phyloP scores from a whole-genome alignment of 2,113 vertebrate genomes.

The Erpornis zantholeuca region DNA sequence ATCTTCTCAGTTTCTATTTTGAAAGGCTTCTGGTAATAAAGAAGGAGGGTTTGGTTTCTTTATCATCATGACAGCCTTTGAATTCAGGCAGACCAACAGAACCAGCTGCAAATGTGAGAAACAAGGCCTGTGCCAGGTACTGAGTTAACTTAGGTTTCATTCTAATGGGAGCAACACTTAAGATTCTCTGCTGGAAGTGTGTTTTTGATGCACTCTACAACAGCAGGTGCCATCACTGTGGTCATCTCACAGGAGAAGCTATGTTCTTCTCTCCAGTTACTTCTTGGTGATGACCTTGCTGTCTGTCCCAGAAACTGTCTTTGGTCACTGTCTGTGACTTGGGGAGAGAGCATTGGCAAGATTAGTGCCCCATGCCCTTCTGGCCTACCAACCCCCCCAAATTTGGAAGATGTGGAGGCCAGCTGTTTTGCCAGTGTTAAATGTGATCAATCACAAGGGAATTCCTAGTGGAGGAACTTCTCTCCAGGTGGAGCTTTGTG shows the following conservation, averaged over 20 bases:
- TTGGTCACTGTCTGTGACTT: not conserved
- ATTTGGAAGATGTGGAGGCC: not conserved
- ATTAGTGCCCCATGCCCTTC: not conserved
- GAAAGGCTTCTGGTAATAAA: not conserved
- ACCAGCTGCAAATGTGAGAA: not conserved
- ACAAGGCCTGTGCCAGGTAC: not conserved
- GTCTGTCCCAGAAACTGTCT: not conserved
- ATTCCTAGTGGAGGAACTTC: not conserved
- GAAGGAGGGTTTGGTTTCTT: not conserved
- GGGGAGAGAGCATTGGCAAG: not conserved
- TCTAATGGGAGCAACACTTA: not conserved
- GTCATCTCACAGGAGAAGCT: not conserved
- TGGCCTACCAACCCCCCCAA: not conserved
- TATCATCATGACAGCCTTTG: not conserved
- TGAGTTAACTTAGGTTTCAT: not conserved
- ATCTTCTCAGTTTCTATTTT: not conserved
- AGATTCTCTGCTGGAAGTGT: not conserved
- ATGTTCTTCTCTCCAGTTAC: not conserved
- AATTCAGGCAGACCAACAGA: not conserved
- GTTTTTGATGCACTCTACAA: accelerated
- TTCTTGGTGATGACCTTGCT: not conserved
- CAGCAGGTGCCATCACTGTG: not conserved
- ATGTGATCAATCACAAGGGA: not conserved
- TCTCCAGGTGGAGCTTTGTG: not conserved
- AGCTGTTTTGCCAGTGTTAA: not conserved